Base-by-base conservation (phyloP, 2,888 invertebrate genomes). In the Temnothorax unifasciatus region DNA sequence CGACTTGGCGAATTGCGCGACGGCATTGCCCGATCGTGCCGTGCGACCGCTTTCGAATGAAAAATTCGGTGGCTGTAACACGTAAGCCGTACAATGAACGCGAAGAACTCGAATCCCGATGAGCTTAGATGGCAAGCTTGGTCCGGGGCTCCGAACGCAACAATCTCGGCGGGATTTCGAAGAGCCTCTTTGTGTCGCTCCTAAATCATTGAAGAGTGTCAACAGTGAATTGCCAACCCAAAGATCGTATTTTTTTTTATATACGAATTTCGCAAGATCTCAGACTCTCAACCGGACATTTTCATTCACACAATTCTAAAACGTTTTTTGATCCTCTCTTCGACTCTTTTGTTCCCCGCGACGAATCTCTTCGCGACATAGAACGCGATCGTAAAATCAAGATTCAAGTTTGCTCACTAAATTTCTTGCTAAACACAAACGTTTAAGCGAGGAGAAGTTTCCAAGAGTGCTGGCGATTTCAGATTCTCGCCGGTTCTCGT, bases 1-100 rank as follows among this genome's bases (percentile, higher is more conserved):
- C 88, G 86, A 21, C 18, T 75, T n/a, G 71, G 54, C 9, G 71
- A 83, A 76, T 87, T 89, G 84, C 89, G 90, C 74, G 87, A 86
- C 29, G 50, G 4, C 66, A 69, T 61, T 61, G 64, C 41, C 59
- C 63, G 34, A 54, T 25, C 44, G 82, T 21, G 54, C 52, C 81
- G 76, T 81, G 84, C 64, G 64, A 79, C 57, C 73, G 52, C 50
- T 88, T 84, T 89, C 83, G 85, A 50, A 87, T 50, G 11, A 59
- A 69, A 61, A 79, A 77, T 79, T 79, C 34, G 52, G 52, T 68
- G 41, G 29, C 59, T 41, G 75, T 61, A 41, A 79, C 54, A 50
- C 79, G 21, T 47, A 41, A 50, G n/a, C 44, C 73, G 15, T 25
- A 47, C 15, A 38, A 64, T 1, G 11, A 11, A 73, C 18, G 21